Conservation (phyloP, 2,888 invertebrate genomes). For the Oasisia sp. region DNA sequence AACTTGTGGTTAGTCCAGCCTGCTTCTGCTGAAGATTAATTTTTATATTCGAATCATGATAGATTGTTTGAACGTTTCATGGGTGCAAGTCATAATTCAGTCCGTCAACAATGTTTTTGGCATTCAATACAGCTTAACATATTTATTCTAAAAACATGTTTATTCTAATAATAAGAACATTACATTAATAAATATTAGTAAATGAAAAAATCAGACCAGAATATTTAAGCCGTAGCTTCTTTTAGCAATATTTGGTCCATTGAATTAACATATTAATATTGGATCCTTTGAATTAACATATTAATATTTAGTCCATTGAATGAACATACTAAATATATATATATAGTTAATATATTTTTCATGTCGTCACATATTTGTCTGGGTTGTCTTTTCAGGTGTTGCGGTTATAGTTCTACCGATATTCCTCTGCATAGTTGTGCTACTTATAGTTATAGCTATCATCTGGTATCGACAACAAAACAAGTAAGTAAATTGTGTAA, state of each 20-base stretch:
- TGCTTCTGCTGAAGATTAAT: too few relatives aligned
- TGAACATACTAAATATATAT: too few relatives aligned
- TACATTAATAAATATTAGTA: too few relatives aligned
- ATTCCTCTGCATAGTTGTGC: slow-evolving; percentile 27
- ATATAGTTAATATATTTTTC: background rate
- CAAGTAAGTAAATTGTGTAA: slow-evolving; percentile 26
- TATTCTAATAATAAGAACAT: too few relatives aligned
- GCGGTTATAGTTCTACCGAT: slow-evolving; percentile 20
- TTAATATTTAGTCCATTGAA: background rate
- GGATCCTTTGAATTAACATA: background rate
- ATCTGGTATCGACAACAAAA: slow-evolving; percentile 26
- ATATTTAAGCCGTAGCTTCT: background rate
- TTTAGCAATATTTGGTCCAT: background rate
- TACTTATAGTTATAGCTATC: slow-evolving; percentile 27
- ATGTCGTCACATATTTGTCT: background rate
- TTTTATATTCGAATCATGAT: too few relatives aligned
- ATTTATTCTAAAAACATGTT: too few relatives aligned
- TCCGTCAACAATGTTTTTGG: too few relatives aligned
- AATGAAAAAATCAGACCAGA: too few relatives aligned
- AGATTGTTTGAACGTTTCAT: too few relatives aligned
- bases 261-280: background rate
- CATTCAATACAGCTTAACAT: too few relatives aligned
- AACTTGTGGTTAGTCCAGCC: too few relatives aligned
- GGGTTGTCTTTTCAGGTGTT: background rate
- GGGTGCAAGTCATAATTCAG: too few relatives aligned